A percentile compares a stretch with the other conserved stretches of the same genome.
phyloP scores from a whole-genome alignment of 2,888 invertebrate species.

The Cephonodes hylas region DNA sequence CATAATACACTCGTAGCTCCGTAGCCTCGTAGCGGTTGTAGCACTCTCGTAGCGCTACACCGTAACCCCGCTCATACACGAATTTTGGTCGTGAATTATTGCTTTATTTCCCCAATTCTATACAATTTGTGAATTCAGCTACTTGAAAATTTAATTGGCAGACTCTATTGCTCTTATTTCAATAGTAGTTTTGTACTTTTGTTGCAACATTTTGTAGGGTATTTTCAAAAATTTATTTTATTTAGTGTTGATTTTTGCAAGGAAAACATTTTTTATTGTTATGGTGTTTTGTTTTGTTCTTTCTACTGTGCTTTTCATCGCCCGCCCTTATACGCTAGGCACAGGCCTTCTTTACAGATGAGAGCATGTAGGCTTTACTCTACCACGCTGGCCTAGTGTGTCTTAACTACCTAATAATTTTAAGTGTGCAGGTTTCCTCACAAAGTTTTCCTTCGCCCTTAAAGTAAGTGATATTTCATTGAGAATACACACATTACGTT shows the following conservation, averaged over 20 bases:
- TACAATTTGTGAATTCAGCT: background rate
- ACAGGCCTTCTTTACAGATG: too few species aligned
- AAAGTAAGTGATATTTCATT: background rate
- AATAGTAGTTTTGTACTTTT: too few species aligned
- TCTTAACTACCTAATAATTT: background rate
- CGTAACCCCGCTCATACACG: conserved; percentile 2
- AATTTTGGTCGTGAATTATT: background rate
- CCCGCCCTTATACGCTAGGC: background rate
- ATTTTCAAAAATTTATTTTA: too few species aligned
- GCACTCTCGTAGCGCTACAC: conserved; percentile 17
- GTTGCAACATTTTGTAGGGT: too few species aligned
- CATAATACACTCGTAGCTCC: conserved; percentile 5
- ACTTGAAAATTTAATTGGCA: background rate
- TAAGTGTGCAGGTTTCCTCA: background rate
- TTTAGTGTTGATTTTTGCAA: too few species aligned
- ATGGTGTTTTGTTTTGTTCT: too few species aligned
- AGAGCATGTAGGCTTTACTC: too few species aligned
- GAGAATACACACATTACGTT: too few species aligned
- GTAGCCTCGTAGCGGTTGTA: conserved; percentile 12
- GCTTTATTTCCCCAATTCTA: background rate
- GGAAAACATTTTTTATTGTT: too few species aligned
- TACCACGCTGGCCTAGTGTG: background rate
- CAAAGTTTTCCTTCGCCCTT: background rate
- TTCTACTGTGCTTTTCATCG: too few species aligned
- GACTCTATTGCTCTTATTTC: too few species aligned